Conservation (phyloP, 2,797 vertebrate species). For the Xiphophorus birchmanni region DNA sequence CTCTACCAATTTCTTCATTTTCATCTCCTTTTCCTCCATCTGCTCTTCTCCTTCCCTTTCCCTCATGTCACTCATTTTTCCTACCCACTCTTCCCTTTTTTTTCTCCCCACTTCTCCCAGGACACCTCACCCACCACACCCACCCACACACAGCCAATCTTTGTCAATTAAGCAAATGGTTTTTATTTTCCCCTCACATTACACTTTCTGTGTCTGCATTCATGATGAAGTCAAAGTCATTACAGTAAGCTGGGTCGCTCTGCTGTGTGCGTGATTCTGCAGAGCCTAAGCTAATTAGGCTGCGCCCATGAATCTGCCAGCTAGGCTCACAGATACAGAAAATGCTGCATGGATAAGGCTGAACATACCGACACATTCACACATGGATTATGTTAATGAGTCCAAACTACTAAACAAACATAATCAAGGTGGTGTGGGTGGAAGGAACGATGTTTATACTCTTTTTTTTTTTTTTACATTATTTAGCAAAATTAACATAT, state of each 20-base stretch:
- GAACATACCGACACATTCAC: conserved; percentile 51
- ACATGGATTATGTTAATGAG: conserved; percentile 53
- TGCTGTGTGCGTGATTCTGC: conserved; percentile 35
- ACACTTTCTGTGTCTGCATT: conserved; percentile 56
- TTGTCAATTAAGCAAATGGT: conserved; percentile 71
- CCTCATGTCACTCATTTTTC: conserved; percentile 15
- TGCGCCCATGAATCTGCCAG: conserved; percentile 47
- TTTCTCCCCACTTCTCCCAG: conserved; percentile 4
- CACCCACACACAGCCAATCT: conserved; percentile 56
- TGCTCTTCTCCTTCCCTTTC: neutral
- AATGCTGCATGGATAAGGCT: conserved; percentile 60
- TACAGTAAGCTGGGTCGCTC: conserved; percentile 53
- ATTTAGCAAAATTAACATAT: neutral
- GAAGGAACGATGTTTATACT: neutral
- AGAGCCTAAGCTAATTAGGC: conserved; percentile 70
- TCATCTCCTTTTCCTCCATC: neutral
- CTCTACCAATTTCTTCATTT: conserved; percentile 9
- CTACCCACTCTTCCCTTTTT: neutral
- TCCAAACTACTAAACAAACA: conserved; percentile 31
- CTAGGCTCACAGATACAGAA: conserved; percentile 57
- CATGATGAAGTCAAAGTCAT: conserved; percentile 64
- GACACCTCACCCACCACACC: conserved; percentile 50
- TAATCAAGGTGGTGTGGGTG: neutral
- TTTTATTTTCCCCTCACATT: conserved; percentile 63
- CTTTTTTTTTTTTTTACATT: neutral